Evolutionary conservation across 2,797 vertebrate genomes (phyloP), one percentile per base, ranked within the genome.

Genomic region (Notolabrus celidotus): DNA sequence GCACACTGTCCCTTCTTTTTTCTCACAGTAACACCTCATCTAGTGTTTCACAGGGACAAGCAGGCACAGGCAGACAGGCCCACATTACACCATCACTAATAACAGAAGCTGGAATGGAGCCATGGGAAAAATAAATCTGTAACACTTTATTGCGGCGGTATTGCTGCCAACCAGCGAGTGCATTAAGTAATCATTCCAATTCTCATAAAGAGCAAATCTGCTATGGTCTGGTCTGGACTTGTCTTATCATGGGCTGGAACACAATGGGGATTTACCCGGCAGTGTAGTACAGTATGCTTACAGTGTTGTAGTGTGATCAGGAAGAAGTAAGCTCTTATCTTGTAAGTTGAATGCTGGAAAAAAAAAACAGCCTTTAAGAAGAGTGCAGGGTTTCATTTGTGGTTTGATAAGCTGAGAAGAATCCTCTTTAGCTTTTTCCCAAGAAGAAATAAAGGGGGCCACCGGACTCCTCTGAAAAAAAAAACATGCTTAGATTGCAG

Each of bases 81-180:
- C 57, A 62, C 67, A 82, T 89, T 90, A 88, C 85, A 62, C 69
- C 84, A 84, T 39, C 31, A 43, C 77, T 86, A 85, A 86, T 88
- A 85, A 85, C 84, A 80, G 72, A 64, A 84, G 78, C 71, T 90
- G 90, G 89, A 88, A 57, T 7, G 23, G 0, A 19, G 87, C 90
- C 88, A 91, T 92, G 90, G 86, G 88, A 90, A 91, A 92, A 90
- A 89, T 82, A 88, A 85, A 87, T 86, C 71, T 89, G 86, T 51
- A 79, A 84, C 80, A 84, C 78, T 84, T 83, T 79, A 57, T 50
- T 65, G 67, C 76, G 42, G 57, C 68, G 63, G 62, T 39, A 45
- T 52, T 77, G 71, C 78, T 73, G 74, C 69, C 69, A 88, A 71
- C 60, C 59, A 65, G 71, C 52, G 64, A 72, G 57, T 62, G 79